Percentiles rank a stretch among this genome's conserved stretches.
These are phyloP conservation scores for Mythimna impura DNA, from an alignment of 2,888 invertebrate genomes.

Conservation along the genomic window DNA sequence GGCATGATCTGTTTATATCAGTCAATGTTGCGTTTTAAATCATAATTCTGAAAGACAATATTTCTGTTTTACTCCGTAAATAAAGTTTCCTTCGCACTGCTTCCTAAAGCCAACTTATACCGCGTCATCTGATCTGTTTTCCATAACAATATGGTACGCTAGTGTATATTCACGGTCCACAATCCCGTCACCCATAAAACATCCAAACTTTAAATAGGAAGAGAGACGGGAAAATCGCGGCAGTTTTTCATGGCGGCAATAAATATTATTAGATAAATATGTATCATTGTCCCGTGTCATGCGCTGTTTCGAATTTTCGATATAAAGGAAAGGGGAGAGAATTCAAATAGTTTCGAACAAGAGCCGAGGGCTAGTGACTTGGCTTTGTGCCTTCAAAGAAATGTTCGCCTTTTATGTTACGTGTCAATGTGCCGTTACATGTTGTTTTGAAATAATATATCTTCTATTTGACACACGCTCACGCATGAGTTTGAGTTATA, in stretches of 20 bases:
- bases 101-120: conserved; percentile 16
- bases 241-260: conserved; percentile 80
- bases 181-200: conserved; percentile 75
- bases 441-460: conserved; percentile 67
- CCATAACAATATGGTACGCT: conserved; percentile 52
- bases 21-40: neutral
- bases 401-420: conserved; percentile 70
- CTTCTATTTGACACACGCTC: conserved; percentile 56
- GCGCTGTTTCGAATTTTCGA: conserved; percentile 69
- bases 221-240: conserved; percentile 79
- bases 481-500: conserved; percentile 46
- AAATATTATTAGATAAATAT: conserved; percentile 90
- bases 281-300: conserved; percentile 87
- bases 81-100: conserved; percentile 12
- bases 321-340: conserved; percentile 75
- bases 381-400: conserved; percentile 71
- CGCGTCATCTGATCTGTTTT: conserved; percentile 42
- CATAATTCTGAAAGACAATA: neutral
- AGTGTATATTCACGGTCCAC: conserved; percentile 44
- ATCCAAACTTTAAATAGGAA: conserved; percentile 87
- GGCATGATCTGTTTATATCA: neutral
- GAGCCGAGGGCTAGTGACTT: conserved; percentile 67
- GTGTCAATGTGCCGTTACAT: conserved; percentile 74
- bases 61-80: neutral
- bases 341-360: conserved; percentile 81